Evolutionary conservation across 1,140 invertebrate species (phyloP).

Genomic region (Cydia amplana): DNA sequence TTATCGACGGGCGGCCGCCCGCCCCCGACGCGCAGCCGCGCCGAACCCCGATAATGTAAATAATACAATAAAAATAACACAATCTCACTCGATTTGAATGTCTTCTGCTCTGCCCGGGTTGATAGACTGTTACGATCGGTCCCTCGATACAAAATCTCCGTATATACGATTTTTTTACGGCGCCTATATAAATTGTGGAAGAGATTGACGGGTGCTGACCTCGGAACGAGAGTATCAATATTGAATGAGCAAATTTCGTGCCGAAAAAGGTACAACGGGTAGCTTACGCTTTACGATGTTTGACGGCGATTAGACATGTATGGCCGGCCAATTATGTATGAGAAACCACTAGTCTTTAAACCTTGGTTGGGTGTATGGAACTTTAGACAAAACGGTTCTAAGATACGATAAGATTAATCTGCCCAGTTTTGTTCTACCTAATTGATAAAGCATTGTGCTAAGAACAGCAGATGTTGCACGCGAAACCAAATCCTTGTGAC

Average conservation of each 20-base stretch:
- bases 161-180: conserved; percentile 44
- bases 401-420: background rate
- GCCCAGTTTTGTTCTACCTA: background rate
- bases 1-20: conserved; percentile 57
- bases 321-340: background rate
- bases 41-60: conserved; percentile 57
- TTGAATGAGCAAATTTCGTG: conserved; percentile 38
- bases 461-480: background rate
- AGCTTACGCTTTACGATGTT: conserved; percentile 1
- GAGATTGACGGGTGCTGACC: conserved; percentile 36
- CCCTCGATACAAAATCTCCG: conserved; percentile 38
- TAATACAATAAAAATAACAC: conserved; percentile 74
- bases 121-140: conserved; percentile 46
- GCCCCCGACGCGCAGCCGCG: conserved; percentile 57
- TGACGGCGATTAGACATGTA: conserved; percentile 18
- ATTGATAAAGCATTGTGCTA: background rate
- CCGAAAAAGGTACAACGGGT: conserved; percentile 18
- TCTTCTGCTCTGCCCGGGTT: conserved; percentile 40
- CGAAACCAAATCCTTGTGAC: too few species aligned
- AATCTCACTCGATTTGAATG: conserved; percentile 63
- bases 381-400: background rate
- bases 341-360: background rate
- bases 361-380: background rate
- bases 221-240: conserved; percentile 37
- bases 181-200: conserved; percentile 42